phyloP scores from a whole-genome alignment of 2,797 vertebrate genomes.

The Eulemur albifrons region DNA sequence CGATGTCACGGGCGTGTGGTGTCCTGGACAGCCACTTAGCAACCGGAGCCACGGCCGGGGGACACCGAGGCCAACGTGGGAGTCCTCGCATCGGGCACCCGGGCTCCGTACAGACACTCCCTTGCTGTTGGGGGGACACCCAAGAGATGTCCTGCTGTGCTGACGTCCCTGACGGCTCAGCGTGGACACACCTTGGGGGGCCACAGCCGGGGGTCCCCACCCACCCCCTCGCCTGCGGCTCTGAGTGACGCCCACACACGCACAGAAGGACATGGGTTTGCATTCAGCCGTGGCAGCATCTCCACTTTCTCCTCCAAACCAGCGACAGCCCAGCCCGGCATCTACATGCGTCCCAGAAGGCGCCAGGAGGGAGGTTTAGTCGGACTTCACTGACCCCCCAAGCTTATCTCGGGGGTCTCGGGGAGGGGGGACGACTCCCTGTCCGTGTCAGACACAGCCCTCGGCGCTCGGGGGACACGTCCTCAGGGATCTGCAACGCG shows the following conservation, averaged over 20 bases:
- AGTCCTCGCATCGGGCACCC: accelerated
- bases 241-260: not conserved
- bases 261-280: too few relatives aligned
- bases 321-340: too few relatives aligned
- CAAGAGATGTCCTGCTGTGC: too few relatives aligned
- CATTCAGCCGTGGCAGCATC: not conserved
- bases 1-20: accelerated
- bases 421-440: too few relatives aligned
- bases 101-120: not conserved
- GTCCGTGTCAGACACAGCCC: accelerated
- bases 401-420: too few relatives aligned
- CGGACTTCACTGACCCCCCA: too few relatives aligned
- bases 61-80: too few relatives aligned
- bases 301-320: not conserved
- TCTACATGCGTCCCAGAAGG: accelerated
- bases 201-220: too few relatives aligned
- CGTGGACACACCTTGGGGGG: not conserved
- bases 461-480: not conserved
- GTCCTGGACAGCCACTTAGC: accelerated
- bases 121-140: too few relatives aligned
- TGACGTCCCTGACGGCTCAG: accelerated
- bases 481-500: too few relatives aligned
- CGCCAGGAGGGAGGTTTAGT: not conserved
- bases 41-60: accelerated
- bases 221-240: too few relatives aligned